Percentiles rank a stretch among this genome's conserved stretches.
phyloP scores from a whole-genome alignment of 2,888 invertebrate genomes.

The Schizotus pectinicornis region DNA sequence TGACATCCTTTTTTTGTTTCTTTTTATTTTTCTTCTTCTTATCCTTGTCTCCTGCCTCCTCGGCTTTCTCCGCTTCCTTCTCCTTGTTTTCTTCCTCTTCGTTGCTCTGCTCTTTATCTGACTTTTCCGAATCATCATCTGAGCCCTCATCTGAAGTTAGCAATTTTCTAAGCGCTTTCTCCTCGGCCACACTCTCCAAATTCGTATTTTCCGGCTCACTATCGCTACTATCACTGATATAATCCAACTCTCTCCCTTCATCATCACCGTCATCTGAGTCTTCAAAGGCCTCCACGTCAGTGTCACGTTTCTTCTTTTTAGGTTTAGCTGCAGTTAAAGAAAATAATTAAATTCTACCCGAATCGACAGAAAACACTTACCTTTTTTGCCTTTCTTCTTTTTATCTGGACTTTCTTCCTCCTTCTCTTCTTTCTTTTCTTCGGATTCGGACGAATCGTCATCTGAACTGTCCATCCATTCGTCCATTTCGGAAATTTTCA shows the following conservation, averaged over 20 bases:
- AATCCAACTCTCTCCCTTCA: conserved; percentile 93
- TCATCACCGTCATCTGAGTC: conserved; percentile 98
- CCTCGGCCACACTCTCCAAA: conserved; percentile 76
- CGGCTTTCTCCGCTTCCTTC: conserved; percentile 70
- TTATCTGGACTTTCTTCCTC: conserved; percentile 63
- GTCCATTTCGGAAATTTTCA: conserved; percentile 93
- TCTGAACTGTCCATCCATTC: conserved; percentile 87
- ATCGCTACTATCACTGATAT: conserved; percentile 83
- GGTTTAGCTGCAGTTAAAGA: conserved; percentile 51
- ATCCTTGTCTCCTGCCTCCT: conserved; percentile 64
- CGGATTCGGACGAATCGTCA: conserved; percentile 78
- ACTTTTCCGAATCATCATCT: conserved; percentile 82
- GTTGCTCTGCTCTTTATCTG: conserved; percentile 69
- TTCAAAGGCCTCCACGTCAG: conserved; percentile 89
- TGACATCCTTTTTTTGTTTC: conserved; percentile 64
- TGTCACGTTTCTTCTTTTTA: conserved; percentile 79
- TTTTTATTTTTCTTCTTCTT: conserved; percentile 69
- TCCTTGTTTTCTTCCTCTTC: conserved; percentile 75
- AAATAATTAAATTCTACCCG: conserved; percentile 22
- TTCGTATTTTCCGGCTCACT: conserved; percentile 81
- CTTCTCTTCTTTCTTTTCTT: conserved; percentile 70
- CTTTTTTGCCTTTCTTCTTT: conserved; percentile 65
- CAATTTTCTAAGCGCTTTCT: conserved; percentile 74
- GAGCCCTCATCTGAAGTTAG: conserved; percentile 88
- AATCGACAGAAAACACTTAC: too few relatives aligned